Base-by-base conservation (phyloP, 2,888 invertebrate genomes). In the Drosophila paranaensis region DNA sequence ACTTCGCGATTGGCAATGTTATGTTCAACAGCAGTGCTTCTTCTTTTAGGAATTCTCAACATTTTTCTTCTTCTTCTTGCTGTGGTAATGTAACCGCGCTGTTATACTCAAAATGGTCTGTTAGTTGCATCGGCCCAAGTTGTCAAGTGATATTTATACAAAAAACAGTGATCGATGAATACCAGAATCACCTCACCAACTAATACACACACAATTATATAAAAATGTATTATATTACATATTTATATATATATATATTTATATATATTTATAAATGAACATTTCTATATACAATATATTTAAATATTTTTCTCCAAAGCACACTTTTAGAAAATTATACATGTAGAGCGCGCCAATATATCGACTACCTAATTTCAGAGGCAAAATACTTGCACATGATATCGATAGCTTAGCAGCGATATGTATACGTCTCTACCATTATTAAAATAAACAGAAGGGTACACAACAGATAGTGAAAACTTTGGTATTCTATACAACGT, bases 1-100 rank as follows among this genome's bases (percentile, higher is more conserved):
- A 73, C 78, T 80, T 85, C 80, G 82, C 82, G 75, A 84, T 77
- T 77, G 77, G 69, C 65, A 77, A 77, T 77, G 74, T 77, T 77
- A 63, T 77, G 77, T 27, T 45, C 30, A 27, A 51, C 67, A 76
- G 57, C 14, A 39, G 39, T 35, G 53, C 76, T 66, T 75, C 75
- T 67, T 76, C 72, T 71, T 76, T 67, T 67, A 58, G 67, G 50
- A 71, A 75, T 37, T 25, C 45, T 40, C 10, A 58, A 65, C 46
- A 74, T 46, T 43, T 60, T 56, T 43, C 56, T 60, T 73, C 61
- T 48, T 61, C 46, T 48, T 69, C 9, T 6, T 27, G 39, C 46
- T 48, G 46, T 61, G 37, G 30, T 46, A 9, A 45, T 60, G 76
- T 50, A 58, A 55, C 9, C 20, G 14, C 35, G 9, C 57, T 76